These are phyloP conservation scores for Hirudinaria manillensis DNA, from an alignment of 2,888 invertebrate genomes.

Conservation along the genomic window DNA sequence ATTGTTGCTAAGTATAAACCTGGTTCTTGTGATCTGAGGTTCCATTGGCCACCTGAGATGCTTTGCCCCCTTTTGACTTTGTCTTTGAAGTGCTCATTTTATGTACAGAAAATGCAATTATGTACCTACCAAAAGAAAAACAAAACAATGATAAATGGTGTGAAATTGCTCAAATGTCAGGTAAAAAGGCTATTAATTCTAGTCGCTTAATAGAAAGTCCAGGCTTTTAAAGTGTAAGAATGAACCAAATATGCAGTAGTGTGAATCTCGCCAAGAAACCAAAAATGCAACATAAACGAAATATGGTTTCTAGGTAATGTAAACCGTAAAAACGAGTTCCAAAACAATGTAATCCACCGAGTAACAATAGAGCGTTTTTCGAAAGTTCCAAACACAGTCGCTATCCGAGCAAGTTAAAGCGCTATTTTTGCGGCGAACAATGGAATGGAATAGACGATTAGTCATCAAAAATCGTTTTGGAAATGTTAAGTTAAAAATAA, in stretches of 20 bases:
- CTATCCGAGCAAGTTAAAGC: constrained; percentile 1
- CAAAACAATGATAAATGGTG: no score
- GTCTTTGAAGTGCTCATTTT: constrained; percentile 20
- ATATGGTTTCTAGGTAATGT: no score
- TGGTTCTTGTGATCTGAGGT: constrained; percentile 29
- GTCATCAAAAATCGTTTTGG: neutral
- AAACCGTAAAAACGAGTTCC: no score
- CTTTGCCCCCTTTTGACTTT: constrained; percentile 26
- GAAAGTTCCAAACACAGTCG: neutral
- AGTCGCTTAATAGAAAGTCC: no score
- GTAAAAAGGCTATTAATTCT: no score
- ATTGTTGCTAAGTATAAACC: neutral
- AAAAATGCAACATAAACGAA: neutral
- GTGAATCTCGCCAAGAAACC: neutral
- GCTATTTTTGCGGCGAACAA: constrained; percentile 15
- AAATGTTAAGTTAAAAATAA: constrained; percentile 6
- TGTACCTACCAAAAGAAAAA: constrained; percentile 21
- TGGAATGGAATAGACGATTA: constrained; percentile 11
- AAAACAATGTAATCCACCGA: neutral
- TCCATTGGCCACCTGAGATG: constrained; percentile 30
- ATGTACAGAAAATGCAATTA: constrained; percentile 20
- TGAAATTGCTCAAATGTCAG: no score
- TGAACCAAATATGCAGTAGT: no score
- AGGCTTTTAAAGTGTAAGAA: no score
- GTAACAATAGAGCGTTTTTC: neutral